Evolutionary conservation across 1,140 invertebrate genomes (phyloP).

Genomic region (Aphis gossypii): DNA sequence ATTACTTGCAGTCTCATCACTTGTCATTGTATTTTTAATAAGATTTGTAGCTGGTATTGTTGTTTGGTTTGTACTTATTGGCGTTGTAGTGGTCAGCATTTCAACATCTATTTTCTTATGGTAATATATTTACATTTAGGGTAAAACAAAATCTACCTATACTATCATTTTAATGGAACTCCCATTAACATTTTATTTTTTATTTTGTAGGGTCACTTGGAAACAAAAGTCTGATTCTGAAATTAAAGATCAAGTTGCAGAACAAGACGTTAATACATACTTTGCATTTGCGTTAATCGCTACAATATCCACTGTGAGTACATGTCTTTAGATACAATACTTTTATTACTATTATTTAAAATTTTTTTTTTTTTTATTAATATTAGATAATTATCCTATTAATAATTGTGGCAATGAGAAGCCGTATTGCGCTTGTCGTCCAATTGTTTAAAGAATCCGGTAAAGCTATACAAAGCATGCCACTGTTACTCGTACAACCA

Average conservation of each 20-base stretch:
- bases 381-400: constrained; percentile 69
- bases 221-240: constrained; percentile 62
- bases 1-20: constrained; percentile 68
- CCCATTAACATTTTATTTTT: constrained; percentile 56
- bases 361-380: constrained; percentile 47
- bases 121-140: constrained; percentile 65
- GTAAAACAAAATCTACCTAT: not conserved
- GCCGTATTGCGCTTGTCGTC: constrained; percentile 74
- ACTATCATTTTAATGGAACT: not conserved
- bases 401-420: constrained; percentile 77
- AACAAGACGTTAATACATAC: constrained; percentile 62
- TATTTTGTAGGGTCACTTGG: constrained; percentile 64
- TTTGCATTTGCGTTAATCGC: constrained; percentile 70
- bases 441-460: constrained; percentile 79
- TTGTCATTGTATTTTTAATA: constrained; percentile 71
- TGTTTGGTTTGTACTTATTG: constrained; percentile 74
- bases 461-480: constrained; percentile 75
- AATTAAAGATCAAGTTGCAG: constrained; percentile 61
- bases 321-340: not conserved
- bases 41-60: constrained; percentile 71
- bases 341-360: not conserved
- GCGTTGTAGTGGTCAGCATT: constrained; percentile 69
- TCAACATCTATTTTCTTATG: constrained; percentile 73
- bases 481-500: constrained; percentile 78
- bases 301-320: constrained; percentile 70